phyloP scores from a whole-genome alignment of 2,797 vertebrate species.

The Peromyscus eremicus region DNA sequence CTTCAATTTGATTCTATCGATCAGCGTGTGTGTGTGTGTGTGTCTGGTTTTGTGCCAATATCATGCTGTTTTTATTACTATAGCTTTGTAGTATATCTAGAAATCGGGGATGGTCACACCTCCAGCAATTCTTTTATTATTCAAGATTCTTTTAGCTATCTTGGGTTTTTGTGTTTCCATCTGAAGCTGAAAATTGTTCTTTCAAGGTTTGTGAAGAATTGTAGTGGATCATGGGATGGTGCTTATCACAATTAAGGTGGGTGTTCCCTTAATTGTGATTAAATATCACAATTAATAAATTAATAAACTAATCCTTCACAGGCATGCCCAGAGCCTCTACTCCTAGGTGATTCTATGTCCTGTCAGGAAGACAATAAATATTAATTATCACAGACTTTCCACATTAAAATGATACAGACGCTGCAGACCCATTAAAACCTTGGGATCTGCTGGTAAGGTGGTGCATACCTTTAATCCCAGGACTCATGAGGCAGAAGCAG shows the following conservation, averaged over 20 bases:
- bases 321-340: background rate
- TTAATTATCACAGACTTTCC: background rate
- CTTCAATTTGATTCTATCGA: background rate
- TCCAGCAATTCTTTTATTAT: background rate
- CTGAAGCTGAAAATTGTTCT: background rate
- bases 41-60: background rate
- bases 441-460: background rate
- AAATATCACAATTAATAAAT: background rate
- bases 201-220: background rate
- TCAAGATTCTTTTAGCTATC: background rate
- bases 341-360: background rate
- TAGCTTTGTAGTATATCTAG: background rate
- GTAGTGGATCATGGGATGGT: no score
- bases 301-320: background rate
- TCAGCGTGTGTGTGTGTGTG: background rate
- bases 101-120: background rate
- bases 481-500: background rate
- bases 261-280: background rate
- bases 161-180: background rate
- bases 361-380: background rate
- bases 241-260: background rate
- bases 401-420: conserved; percentile 33
- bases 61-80: background rate
- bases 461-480: background rate
- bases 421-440: background rate